A percentile compares a stretch with the other conserved stretches of the same genome.
Evolutionary conservation across 2,797 vertebrate genomes (phyloP).

Genomic region (Anguilla marmorata): DNA sequence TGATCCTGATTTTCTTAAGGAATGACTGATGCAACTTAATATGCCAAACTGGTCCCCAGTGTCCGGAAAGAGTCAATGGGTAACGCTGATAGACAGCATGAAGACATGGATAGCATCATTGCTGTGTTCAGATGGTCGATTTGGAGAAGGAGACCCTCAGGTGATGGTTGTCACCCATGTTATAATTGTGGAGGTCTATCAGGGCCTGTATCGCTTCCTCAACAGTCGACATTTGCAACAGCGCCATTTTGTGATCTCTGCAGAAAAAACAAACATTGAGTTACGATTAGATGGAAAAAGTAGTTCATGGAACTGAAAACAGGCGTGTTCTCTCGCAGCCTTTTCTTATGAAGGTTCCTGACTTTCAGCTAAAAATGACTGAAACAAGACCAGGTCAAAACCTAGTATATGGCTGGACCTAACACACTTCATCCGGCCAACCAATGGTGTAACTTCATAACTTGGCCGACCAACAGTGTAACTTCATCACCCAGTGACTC

Average conservation of each 20-base stretch:
- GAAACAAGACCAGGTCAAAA: no score
- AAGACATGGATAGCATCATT: constrained; percentile 59
- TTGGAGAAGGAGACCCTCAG: constrained; percentile 98
- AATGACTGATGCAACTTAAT: constrained; percentile 65
- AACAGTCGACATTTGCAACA: constrained; percentile 95
- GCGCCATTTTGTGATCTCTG: constrained; percentile 98
- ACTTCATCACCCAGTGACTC: no score
- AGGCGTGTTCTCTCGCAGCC: not conserved
- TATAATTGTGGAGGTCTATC: constrained; percentile 98
- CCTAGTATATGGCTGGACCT: no score
- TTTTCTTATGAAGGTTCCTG: not conserved
- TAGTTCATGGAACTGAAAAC: not conserved
- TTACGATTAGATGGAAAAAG: not conserved
- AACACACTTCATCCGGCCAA: no score
- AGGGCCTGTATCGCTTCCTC: constrained; percentile 95
- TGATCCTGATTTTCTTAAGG: constrained; percentile 53
- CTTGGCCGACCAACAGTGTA: no score
- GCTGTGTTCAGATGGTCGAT: constrained; percentile 84
- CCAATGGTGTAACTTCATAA: no score
- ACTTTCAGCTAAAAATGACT: not conserved
- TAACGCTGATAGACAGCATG: constrained; percentile 70
- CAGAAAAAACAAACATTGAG: not conserved
- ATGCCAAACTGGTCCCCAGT: constrained; percentile 78
- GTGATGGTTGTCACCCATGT: constrained; percentile 95
- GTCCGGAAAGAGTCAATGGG: constrained; percentile 79